Evolutionary conservation across 1,140 invertebrate species (phyloP).

Genomic region (Orius insidiosus): DNA sequence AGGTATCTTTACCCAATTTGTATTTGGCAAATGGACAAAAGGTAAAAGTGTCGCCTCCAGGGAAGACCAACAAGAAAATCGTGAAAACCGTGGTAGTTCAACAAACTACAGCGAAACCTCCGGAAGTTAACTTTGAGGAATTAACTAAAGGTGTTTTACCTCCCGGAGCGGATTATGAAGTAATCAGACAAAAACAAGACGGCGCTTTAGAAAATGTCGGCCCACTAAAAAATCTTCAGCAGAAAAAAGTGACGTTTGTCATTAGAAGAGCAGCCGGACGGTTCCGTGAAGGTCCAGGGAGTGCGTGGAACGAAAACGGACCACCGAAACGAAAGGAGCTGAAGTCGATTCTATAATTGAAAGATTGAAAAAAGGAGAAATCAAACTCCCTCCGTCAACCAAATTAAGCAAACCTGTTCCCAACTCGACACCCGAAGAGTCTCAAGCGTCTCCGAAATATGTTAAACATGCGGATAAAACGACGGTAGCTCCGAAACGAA

Average conservation of each 20-base stretch:
- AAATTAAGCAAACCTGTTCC: conserved; percentile 14
- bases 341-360: conserved; percentile 65
- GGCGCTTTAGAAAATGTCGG: conserved; percentile 53
- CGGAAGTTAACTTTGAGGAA: conserved; percentile 44
- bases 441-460: conserved; percentile 12
- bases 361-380: conserved; percentile 60
- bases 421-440: conserved; percentile 16
- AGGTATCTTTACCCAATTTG: conserved; percentile 1
- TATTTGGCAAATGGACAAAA: conserved; percentile 13
- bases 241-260: conserved; percentile 70
- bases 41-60: neutral
- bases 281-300: conserved; percentile 63
- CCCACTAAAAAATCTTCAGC: conserved; percentile 38
- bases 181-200: conserved; percentile 50
- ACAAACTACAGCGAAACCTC: conserved; percentile 28
- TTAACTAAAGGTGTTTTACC: conserved; percentile 56
- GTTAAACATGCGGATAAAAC: conserved; percentile 23
- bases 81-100: conserved; percentile 19
- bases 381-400: conserved; percentile 50
- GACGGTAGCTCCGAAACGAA: conserved; percentile 15
- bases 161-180: conserved; percentile 55
- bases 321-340: conserved; percentile 42
- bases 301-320: conserved; percentile 53
- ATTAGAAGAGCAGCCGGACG: conserved; percentile 71
- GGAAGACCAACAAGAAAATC: conserved; percentile 9